phyloP scores from a whole-genome alignment of 2,113 vertebrate species.

The Nyctereutes procyonoides region DNA sequence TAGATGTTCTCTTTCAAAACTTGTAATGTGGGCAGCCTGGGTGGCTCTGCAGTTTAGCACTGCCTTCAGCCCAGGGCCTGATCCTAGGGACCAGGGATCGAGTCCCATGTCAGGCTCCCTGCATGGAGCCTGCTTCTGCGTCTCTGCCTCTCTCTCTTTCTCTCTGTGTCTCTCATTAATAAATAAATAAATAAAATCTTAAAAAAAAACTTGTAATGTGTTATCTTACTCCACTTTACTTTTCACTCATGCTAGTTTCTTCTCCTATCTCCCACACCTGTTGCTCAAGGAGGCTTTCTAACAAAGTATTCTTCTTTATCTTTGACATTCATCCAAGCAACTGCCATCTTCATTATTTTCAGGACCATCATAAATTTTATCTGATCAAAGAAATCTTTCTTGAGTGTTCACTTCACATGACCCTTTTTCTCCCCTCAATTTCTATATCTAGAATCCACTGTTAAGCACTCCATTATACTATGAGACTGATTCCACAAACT shows the following conservation, averaged over 20 bases:
- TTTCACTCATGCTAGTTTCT: background rate
- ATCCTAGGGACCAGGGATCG: too few species aligned
- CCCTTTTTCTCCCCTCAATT: background rate
- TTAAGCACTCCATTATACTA: background rate
- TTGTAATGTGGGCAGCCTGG: background rate
- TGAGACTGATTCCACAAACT: background rate
- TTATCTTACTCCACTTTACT: background rate
- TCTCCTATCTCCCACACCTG: background rate
- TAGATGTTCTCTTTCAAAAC: background rate
- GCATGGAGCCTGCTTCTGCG: too few species aligned
- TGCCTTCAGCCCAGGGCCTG: too few species aligned
- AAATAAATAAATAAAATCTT: too few species aligned
- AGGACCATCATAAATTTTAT: background rate
- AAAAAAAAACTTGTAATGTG: background rate
- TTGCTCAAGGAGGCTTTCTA: background rate
- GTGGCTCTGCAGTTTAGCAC: too few species aligned
- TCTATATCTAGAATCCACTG: background rate
- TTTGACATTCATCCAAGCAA: background rate
- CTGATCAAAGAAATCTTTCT: background rate
- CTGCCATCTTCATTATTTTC: background rate
- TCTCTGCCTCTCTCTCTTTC: too few species aligned
- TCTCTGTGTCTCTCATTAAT: too few species aligned
- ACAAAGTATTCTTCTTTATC: background rate
- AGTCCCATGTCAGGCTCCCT: too few species aligned
- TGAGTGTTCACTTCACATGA: background rate